These are phyloP conservation scores for Andrena chrysosceles DNA, from an alignment of 2,888 invertebrate species.

Conservation along the genomic window DNA sequence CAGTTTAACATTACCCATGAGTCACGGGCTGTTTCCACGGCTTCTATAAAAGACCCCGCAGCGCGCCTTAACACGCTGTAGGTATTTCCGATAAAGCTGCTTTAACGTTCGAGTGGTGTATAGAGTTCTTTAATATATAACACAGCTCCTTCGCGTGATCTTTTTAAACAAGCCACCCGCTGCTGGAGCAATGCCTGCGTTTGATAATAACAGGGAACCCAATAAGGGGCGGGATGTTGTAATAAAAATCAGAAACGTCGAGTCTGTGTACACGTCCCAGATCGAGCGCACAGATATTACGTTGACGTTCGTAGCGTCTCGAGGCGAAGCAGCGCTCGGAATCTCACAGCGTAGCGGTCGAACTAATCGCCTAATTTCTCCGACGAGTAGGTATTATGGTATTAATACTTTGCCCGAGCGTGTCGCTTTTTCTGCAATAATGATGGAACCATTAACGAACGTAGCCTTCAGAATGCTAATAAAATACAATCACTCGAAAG, in stretches of 20 bases:
- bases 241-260: slow-evolving; percentile 19
- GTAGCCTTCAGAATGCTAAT: background rate
- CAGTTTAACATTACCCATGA: background rate
- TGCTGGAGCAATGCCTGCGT: slow-evolving; percentile 11
- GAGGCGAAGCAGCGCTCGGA: slow-evolving; percentile 1
- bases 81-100: background rate
- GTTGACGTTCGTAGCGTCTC: slow-evolving; percentile 15
- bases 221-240: slow-evolving; percentile 5
- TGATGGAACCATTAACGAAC: slow-evolving; percentile 13
- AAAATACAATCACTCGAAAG: background rate
- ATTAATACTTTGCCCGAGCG: background rate
- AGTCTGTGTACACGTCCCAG: slow-evolving; percentile 15
- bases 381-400: background rate
- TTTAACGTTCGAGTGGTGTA: slow-evolving; percentile 2
- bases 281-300: slow-evolving; percentile 25
- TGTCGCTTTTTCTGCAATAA: background rate
- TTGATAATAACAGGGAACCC: background rate
- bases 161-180: background rate
- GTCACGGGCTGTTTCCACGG: background rate
- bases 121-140: background rate
- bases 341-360: slow-evolving; percentile 15
- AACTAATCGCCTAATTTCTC: slow-evolving; percentile 31
- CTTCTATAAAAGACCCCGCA: background rate
- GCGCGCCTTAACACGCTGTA: background rate
- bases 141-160: background rate